Evolutionary conservation across 2,888 invertebrate genomes (phyloP), one percentile per base, ranked within the genome.

Genomic region (Ethmia dodecea): DNA sequence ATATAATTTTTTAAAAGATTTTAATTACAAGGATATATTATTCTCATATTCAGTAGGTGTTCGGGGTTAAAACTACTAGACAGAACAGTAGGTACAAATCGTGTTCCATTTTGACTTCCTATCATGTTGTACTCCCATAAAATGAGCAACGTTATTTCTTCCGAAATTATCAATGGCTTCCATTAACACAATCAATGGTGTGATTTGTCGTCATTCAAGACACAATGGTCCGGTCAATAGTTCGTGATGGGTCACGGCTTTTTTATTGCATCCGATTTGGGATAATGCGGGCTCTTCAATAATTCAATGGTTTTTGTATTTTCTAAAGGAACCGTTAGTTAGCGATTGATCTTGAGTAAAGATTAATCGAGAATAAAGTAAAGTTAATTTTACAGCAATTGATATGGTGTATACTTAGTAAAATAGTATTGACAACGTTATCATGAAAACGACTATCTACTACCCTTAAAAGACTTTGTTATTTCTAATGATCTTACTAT

Each of bases 261-360:
- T 74, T 81, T 79, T 76, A 79, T 79, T 77, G 65, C 63, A 67
- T 67, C 56, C 60, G 69, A 73, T 66, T 52, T 45, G 50, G 50
- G 45, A 60, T 60, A 65, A 80, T 81, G 79, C 80, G 81, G 81
- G 81, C 46, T 36, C 37, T 37, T 45, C 49, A 46, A 42, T 51
- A 52, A 47, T 49, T 6, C 13, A 29, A 38, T 40, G 9, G 20
- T 33, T 31, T 47, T 25, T 18, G 33, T 37, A 26, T 34, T 33
- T 33, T 30, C 25, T 28, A 28, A 13, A 9, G 33, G 33, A 13
- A 11, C 26, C 3, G 26, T 26, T 26, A 26, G 12, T 26, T 12
- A n/a, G n/a, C n/a, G n/a, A n/a, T n/a, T n/a, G n/a, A n/a, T n/a
- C n/a, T n/a, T n/a, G n/a, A n/a, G n/a, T n/a, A n/a, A n/a, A n/a